Evolutionary conservation across 2,888 invertebrate genomes (phyloP).

Genomic region (Ophion slaviceki): DNA sequence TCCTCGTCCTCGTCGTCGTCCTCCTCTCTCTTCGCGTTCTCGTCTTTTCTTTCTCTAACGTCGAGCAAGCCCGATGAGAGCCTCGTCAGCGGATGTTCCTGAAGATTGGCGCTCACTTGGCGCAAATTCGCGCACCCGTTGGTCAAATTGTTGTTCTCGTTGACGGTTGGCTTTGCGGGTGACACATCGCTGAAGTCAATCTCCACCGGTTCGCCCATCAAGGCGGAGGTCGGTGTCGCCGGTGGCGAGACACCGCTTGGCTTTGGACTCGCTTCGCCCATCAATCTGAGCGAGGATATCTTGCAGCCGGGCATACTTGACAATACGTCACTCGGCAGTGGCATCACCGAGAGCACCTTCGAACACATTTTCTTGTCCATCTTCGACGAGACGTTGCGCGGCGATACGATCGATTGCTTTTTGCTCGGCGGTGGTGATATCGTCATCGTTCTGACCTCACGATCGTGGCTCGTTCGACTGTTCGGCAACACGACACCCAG

Average conservation of each 20-base stretch:
- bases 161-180: conserved; percentile 74
- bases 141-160: conserved; percentile 80
- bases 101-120: conserved; percentile 37
- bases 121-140: conserved; percentile 59
- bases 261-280: conserved; percentile 77
- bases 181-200: conserved; percentile 64
- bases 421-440: conserved; percentile 82
- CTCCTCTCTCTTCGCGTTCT: conserved; percentile 62
- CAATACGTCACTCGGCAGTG: conserved; percentile 77
- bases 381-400: conserved; percentile 85
- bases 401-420: conserved; percentile 83
- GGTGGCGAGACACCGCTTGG: conserved; percentile 68
- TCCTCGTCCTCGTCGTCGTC: conserved; percentile 78
- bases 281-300: conserved; percentile 77
- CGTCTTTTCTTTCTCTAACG: conserved; percentile 50
- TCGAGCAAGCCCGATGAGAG: conserved; percentile 61
- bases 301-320: conserved; percentile 78
- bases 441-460: conserved; percentile 75
- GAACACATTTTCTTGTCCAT: conserved; percentile 85
- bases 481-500: conserved; percentile 74
- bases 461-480: conserved; percentile 70
- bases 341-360: conserved; percentile 85
- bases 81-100: conserved; percentile 66
- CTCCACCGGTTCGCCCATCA: conserved; percentile 60
- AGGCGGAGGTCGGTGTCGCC: conserved; percentile 64